phyloP scores from a whole-genome alignment of 2,113 vertebrate species.

The Aleadryas rufinucha region DNA sequence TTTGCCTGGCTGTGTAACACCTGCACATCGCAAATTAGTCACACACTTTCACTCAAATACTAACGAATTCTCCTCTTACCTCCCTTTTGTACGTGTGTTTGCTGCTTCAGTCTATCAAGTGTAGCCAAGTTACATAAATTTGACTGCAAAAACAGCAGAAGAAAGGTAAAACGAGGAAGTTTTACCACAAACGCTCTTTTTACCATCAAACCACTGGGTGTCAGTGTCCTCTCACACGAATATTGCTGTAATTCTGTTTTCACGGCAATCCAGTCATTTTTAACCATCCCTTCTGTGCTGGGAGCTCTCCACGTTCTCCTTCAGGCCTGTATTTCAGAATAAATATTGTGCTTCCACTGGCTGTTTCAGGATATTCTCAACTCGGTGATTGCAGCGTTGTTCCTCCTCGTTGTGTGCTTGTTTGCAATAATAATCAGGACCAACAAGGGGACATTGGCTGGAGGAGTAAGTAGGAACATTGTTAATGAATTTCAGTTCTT shows the following conservation, averaged over 20 bases:
- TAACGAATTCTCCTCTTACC: background rate
- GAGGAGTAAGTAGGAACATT: conserved; percentile 81
- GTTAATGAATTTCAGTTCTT: background rate
- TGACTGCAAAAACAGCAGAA: background rate
- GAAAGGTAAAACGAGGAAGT: background rate
- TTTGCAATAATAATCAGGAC: conserved; percentile 68
- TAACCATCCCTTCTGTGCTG: accelerated
- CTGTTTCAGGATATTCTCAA: conserved; percentile 82
- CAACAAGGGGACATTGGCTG: conserved; percentile 57
- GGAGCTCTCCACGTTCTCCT: background rate
- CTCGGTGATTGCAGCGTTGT: conserved; percentile 73
- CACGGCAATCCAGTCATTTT: background rate
- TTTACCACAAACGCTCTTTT: background rate
- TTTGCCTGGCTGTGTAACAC: accelerated
- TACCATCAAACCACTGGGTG: background rate
- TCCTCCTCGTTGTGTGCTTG: conserved; percentile 74
- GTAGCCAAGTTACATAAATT: background rate
- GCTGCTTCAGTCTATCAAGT: background rate
- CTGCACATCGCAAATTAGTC: background rate
- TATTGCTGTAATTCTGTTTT: background rate
- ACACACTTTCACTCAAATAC: accelerated
- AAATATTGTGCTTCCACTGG: background rate
- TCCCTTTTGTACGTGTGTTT: background rate
- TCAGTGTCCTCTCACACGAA: background rate
- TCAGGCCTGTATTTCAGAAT: background rate